Evolutionary conservation across 2,113 vertebrate genomes (phyloP), one percentile per base, ranked within the genome.

Genomic region (Cyanoliseus patagonus): DNA sequence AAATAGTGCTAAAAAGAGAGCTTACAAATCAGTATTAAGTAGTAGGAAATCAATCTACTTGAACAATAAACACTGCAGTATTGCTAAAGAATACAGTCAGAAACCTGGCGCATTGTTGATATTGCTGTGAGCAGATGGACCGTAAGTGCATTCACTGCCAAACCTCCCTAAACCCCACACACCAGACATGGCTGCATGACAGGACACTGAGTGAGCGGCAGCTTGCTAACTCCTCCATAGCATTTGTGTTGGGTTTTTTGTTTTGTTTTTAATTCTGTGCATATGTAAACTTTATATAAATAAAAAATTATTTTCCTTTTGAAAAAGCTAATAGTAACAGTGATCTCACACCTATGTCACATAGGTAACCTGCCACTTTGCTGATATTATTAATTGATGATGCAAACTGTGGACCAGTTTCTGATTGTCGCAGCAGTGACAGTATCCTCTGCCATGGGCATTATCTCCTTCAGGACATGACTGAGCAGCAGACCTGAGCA

Each of bases 101-200:
- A 95, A 95, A 84, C 69, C 86, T 96, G 95, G 95, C 19, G 3
- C 41, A 2, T n/a, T 83, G 90, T 78, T 83, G 81, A 19, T 94
- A 80, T 39, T 90, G 66, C 82, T 96, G 93, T 84, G 90, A 97
- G 91, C 97, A 97, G 95, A 97, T 96, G 97, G 95, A 83, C 77
- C 0, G 0, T 68, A 53, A 83, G 74, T 8, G 2, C 51, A 2
- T 6, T 72, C 28, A 2, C 81, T 96, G 93, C 96, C 94, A 97
- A 95, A 69, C 42, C 72, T 92, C 66, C 76, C 42, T 9, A 78
- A 86, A 46, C 52, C 37, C 59, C 46, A 1, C 41, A 19, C 49
- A 13, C 59, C 79, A 94, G 89, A 67, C 55, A 1, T 83, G 93
- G 59, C 91, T 95, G 83, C 74, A 42, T 88, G 80, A 87, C 72